Base-by-base conservation (phyloP, 1,140 invertebrate genomes). In the Armadillidium nasatum region DNA sequence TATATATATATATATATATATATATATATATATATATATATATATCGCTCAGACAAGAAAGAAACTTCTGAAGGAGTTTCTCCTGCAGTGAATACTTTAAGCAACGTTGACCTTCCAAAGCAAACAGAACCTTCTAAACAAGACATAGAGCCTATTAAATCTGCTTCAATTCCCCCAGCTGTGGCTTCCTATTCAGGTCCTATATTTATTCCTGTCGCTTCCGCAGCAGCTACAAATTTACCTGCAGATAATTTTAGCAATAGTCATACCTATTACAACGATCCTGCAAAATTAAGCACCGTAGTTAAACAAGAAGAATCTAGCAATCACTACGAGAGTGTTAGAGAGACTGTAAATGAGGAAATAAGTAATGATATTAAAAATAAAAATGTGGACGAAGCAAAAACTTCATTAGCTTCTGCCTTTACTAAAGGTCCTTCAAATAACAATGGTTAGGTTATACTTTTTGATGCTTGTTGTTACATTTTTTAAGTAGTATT, bases 111-210 rank as follows among this genome's bases (percentile, higher is more conserved):
- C 33, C 33, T 1, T 19, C 19, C 50, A 60, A 60, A 19, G 11
- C 50, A 60, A 60, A 60, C 50, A 33, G 33, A 33, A 33, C 33
- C 33, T 33, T 33, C 33, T 33, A 33, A 33, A 33, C 33, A 33
- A 33, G 33, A 33, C 33, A 33, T 19, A 60, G 50, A 60, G 19
- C 50, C 50, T 60, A 19, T 19, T 15, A 60, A 60, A 19, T 19
- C 11, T 15, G 11, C 7, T 60, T 60, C 50, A 60, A 60, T 60
- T 19, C 50, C 19, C 1, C 50, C 50, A 60, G 50, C 50, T 19
- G 50, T 60, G 11, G 50, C 50, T 60, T 60, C 50, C 50, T 60
- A 4, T 60, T 60, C 50, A 60, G 50, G 50, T 60, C 50, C 50
- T 60, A 60, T 60, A 60, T 60, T 19, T 7, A 60, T 60, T 60